Conservation (phyloP, 37 sponge, comb jelly and placozoan genomes). For the Dysidea cf. avara region DNA sequence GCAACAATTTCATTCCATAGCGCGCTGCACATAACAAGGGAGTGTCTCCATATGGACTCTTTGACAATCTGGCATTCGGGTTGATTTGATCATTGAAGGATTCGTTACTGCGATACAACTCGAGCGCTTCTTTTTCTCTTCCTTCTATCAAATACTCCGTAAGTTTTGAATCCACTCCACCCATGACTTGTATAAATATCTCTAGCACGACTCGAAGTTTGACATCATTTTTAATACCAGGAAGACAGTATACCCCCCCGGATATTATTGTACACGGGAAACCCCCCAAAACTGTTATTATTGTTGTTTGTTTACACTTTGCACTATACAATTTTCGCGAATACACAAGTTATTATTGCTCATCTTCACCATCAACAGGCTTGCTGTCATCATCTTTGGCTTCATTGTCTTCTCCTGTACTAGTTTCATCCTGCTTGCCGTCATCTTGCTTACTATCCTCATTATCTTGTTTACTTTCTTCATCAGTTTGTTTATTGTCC, state of each 20-base stretch:
- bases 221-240: too few relatives aligned
- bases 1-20: conserved; percentile 29
- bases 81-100: conserved; percentile 32
- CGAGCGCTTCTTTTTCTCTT: conserved; percentile 24
- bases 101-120: conserved; percentile 35
- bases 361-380: not conserved
- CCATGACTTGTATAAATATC: conserved; percentile 23
- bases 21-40: conserved; percentile 58
- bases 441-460: not conserved
- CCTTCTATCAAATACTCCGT: conserved; percentile 38
- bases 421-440: not conserved
- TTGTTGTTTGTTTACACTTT: too few relatives aligned
- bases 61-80: conserved; percentile 49
- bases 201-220: too few relatives aligned
- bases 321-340: too few relatives aligned
- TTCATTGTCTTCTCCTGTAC: not conserved
- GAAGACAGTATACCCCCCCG: too few relatives aligned
- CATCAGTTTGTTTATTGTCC: not conserved
- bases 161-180: conserved; percentile 40
- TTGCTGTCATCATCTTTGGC: not conserved
- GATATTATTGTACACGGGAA: too few relatives aligned
- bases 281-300: too few relatives aligned
- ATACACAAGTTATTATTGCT: too few relatives aligned
- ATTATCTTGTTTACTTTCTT: not conserved
- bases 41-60: conserved; percentile 40